Evolutionary conservation across 2,797 vertebrate species (phyloP).

Genomic region (Rallus crepitans): DNA sequence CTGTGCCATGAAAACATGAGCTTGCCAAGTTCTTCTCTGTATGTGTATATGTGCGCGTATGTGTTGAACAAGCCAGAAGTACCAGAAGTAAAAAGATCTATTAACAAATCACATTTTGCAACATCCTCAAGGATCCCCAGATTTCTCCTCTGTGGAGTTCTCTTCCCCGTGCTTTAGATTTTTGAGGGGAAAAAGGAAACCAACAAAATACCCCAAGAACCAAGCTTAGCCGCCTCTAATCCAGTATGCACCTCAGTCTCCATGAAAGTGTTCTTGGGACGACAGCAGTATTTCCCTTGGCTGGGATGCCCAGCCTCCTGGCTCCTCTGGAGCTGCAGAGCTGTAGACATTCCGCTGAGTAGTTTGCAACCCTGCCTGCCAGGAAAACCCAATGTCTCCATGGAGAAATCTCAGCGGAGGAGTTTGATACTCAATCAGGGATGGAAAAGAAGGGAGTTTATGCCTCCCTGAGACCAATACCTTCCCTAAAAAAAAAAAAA

Average conservation of each 20-base stretch:
- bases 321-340: constrained; percentile 70
- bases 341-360: constrained; percentile 69
- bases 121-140: constrained; percentile 39
- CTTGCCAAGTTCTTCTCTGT: constrained; percentile 32
- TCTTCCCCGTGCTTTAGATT: neutral
- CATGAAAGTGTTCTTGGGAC: constrained; percentile 70
- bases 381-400: constrained; percentile 76
- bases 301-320: constrained; percentile 69
- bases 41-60: constrained; percentile 17
- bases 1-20: neutral
- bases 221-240: constrained; percentile 21
- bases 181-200: neutral
- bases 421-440: constrained; percentile 21
- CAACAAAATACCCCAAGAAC: neutral
- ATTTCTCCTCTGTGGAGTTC: neutral
- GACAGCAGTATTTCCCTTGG: constrained; percentile 79
- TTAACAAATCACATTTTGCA: constrained; percentile 45
- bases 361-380: constrained; percentile 72
- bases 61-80: neutral
- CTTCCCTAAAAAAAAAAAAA: neutral
- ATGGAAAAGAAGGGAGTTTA: constrained; percentile 53
- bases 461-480: constrained; percentile 45
- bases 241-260: constrained; percentile 55
- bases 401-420: constrained; percentile 62
- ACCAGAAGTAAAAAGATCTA: constrained; percentile 42